Evolutionary conservation across 2,888 invertebrate species (phyloP), one percentile per base, ranked within the genome.

Genomic region (Stenurella melanura): DNA sequence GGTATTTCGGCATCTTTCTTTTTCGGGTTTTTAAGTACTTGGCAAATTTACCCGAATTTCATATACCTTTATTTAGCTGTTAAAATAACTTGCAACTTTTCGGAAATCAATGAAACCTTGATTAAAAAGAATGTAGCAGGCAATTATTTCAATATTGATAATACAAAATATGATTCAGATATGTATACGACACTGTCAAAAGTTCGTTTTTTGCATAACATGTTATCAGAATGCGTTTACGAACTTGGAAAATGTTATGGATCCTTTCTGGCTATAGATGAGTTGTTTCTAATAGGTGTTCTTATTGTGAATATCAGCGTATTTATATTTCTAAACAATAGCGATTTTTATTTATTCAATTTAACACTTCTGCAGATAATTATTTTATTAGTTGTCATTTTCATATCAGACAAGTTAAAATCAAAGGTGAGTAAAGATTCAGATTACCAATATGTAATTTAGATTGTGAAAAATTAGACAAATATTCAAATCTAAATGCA

Each of bases 21-120:
- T 42, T 83, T 85, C 69, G 83, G 84, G 21, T 60, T 81, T 50
- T 70, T 85, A 21, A 80, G 80, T 9, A 78, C 75, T 15, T 85
- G 85, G 84, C 84, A 83, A 63, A 61, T 83, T 57, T 57, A 78
- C 30, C 85, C 84, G 0, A 74, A 81, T 19, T 76, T 84, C n/a
- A 60, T 84, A 11, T 85, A 84, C 68, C 76, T 79, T 21, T 84
- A 84, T 54, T 83, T 85, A 66, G 78, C 81, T 11, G 34, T 71
- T 1, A 76, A 64, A 34, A 81, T 85, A 11, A 72, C 34, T 26
- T 18, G 34, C 12, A 82, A 81, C 75, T 82, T 83, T 64, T 60
- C 76, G 0, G 67, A 77, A 63, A 80, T 85, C 30, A 85, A 80
- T 69, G 70, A 72, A 50, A 75, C 77, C 3, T 12, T 84, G 38